These are phyloP conservation scores for Acanthochromis polyacanthus DNA, from an alignment of 2,113 vertebrate genomes.

Conservation along the genomic window DNA sequence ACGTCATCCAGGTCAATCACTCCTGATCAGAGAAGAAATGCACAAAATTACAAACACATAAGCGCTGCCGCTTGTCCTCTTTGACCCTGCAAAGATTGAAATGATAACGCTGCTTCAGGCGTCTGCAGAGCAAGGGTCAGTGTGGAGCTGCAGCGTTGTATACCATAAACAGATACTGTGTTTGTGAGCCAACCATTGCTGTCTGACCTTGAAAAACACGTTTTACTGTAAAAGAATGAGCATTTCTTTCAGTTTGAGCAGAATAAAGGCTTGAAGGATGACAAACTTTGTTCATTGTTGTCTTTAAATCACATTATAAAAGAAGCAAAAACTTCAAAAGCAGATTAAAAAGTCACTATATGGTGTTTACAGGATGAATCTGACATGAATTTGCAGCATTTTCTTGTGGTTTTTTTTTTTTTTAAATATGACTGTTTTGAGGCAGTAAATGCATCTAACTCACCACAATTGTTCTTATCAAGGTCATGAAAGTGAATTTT, in stretches of 20 bases:
- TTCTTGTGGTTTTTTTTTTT: not conserved
- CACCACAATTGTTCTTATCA: conserved; percentile 84
- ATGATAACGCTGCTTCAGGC: not conserved
- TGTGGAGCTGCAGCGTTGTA: not conserved
- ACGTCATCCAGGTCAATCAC: conserved; percentile 84
- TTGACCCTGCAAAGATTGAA: not conserved
- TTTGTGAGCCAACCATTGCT: not conserved
- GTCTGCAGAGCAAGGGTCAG: conserved; percentile 30
- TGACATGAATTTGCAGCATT: not conserved
- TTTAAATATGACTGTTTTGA: not conserved
- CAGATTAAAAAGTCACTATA: not conserved
- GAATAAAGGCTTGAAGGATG: not conserved
- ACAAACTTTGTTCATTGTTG: not conserved
- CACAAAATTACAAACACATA: conserved; percentile 68
- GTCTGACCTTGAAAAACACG: conserved; percentile 39
- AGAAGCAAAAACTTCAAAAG: not conserved
- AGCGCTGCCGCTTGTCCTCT: not conserved
- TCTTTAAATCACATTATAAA: not conserved
- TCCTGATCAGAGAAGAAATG: conserved; percentile 80
- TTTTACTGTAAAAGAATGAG: not conserved
- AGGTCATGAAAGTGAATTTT: conserved; percentile 83
- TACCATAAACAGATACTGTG: conserved; percentile 45
- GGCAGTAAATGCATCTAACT: conserved; percentile 35
- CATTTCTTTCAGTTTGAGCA: not conserved
- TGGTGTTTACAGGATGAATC: not conserved